Percentiles rank a stretch among this genome's conserved stretches.
Evolutionary conservation across 2,797 vertebrate species (phyloP).

Genomic region (Taeniopygia guttata): DNA sequence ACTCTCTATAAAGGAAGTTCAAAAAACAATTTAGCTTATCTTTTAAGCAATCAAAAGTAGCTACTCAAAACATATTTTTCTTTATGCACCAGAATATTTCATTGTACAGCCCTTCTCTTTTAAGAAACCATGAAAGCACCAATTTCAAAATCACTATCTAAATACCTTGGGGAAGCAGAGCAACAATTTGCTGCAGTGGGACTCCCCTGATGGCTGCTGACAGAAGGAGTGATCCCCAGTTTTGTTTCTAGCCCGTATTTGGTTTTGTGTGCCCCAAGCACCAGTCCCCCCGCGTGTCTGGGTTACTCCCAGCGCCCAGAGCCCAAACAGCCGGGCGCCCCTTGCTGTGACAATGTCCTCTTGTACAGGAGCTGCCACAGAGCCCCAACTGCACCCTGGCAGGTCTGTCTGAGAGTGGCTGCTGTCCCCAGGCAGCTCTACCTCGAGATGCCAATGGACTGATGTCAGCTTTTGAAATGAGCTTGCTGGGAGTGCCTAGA

Average conservation of each 20-base stretch:
- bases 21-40: background rate
- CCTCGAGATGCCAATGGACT: conserved; percentile 85
- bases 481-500: conserved; percentile 82
- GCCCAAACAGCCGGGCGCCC: background rate
- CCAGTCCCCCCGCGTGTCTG: background rate
- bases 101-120: background rate
- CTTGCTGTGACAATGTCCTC: background rate
- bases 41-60: background rate
- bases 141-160: background rate
- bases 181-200: background rate
- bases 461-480: conserved; percentile 94
- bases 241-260: accelerated
- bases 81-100: background rate
- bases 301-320: background rate
- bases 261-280: background rate
- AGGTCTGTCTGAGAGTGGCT: conserved; percentile 28
- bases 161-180: background rate
- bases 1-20: background rate
- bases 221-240: background rate
- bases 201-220: background rate
- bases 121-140: background rate
- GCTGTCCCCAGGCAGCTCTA: conserved; percentile 73
- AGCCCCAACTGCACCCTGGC: background rate
- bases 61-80: background rate
- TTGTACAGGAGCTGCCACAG: conserved; percentile 49